Evolutionary conservation across 2,113 vertebrate species (phyloP).

Genomic region (Labeo rohita): DNA sequence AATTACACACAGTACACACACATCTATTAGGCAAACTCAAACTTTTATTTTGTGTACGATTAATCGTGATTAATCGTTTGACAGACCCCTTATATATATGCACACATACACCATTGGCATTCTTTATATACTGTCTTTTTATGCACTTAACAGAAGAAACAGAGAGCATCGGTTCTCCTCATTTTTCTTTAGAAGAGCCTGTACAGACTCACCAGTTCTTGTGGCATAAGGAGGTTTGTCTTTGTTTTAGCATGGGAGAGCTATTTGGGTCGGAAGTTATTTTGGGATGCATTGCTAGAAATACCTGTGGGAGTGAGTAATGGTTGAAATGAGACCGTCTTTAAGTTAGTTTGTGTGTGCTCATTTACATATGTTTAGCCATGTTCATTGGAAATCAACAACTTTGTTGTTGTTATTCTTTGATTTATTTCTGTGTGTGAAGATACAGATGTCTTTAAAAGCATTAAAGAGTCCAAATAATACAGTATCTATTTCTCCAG

Average conservation of each 20-base stretch:
- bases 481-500: background rate
- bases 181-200: background rate
- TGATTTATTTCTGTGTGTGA: background rate
- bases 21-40: no score
- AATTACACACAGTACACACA: no score
- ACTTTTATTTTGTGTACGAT: no score
- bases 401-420: background rate
- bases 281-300: constrained; percentile 78
- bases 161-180: background rate
- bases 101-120: background rate
- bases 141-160: background rate
- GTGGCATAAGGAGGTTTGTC: constrained; percentile 51
- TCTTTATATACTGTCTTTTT: background rate
- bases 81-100: no score
- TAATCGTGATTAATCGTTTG: no score
- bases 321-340: constrained; percentile 58
- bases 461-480: background rate
- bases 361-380: constrained; percentile 39
- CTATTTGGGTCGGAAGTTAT: constrained; percentile 81
- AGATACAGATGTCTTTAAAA: background rate
- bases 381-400: background rate
- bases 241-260: constrained; percentile 69
- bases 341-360: constrained; percentile 44
- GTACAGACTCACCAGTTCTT: constrained; percentile 15
- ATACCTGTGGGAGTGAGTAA: constrained; percentile 74